phyloP scores from a whole-genome alignment of 2,113 vertebrate genomes.

The Platysternon megacephalum region DNA sequence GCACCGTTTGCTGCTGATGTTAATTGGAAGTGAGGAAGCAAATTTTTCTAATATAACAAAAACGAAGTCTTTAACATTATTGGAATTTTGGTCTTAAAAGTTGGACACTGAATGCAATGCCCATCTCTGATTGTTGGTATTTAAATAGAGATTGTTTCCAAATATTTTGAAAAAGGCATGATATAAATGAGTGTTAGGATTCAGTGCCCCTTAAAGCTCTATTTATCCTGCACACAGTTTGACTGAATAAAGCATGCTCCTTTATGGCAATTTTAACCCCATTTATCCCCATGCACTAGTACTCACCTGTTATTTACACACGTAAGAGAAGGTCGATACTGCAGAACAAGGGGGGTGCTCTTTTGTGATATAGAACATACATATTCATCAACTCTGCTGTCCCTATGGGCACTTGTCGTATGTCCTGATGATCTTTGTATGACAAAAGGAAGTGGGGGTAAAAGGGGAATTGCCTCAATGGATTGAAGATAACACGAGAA shows the following conservation, averaged over 20 bases:
- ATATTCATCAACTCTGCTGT: constrained; percentile 80
- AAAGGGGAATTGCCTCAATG: constrained; percentile 72
- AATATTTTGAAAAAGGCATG: constrained; percentile 19
- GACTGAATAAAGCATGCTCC: constrained; percentile 36
- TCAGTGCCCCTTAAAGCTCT: constrained; percentile 47
- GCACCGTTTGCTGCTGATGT: neutral
- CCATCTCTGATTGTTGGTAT: neutral
- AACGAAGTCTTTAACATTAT: neutral
- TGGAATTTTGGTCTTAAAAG: neutral
- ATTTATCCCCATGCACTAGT: constrained; percentile 73
- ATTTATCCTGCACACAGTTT: constrained; percentile 30
- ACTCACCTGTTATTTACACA: constrained; percentile 82
- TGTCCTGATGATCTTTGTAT: constrained; percentile 78
- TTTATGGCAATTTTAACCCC: constrained; percentile 76
- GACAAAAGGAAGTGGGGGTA: constrained; percentile 65
- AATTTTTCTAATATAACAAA: neutral
- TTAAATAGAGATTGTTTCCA: constrained; percentile 27
- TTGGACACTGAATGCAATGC: neutral
- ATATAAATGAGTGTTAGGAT: constrained; percentile 3
- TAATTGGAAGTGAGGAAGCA: constrained; percentile 23
- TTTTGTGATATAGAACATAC: constrained; percentile 79
- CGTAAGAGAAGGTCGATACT: constrained; percentile 75
- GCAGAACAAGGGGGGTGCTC: constrained; percentile 75
- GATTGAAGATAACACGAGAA: constrained; percentile 43
- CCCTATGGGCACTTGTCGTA: constrained; percentile 66